A percentile compares a stretch with the other conserved stretches of the same genome.
Conservation (phyloP, 2,888 invertebrate genomes). For the Eilema sororculum region DNA sequence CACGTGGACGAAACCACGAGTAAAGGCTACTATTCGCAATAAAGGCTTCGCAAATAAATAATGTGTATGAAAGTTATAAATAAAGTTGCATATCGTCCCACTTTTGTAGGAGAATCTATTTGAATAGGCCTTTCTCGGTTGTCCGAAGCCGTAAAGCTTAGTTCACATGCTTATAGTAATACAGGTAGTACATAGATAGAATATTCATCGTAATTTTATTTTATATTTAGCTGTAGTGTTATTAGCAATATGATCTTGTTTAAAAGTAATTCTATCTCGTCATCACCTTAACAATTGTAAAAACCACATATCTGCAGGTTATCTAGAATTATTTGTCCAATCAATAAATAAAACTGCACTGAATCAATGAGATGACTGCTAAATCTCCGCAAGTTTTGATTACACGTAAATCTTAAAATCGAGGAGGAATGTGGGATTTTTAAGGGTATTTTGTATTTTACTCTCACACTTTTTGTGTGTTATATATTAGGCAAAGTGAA, state of each 20-base stretch:
- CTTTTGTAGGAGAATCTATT: conserved; percentile 60
- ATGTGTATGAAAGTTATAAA: conserved; percentile 42
- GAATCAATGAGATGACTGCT: no score
- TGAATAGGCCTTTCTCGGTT: conserved; percentile 56
- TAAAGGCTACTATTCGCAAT: conserved; percentile 21
- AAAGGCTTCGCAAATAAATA: conserved; percentile 43
- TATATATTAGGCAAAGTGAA: no score
- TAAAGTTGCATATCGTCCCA: conserved; percentile 56
- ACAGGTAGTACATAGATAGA: not conserved
- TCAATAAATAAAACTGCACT: no score
- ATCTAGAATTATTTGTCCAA: no score
- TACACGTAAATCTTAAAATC: no score
- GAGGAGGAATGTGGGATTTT: no score
- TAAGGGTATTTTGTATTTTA: no score
- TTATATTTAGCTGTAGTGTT: not conserved
- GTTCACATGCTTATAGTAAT: conserved; percentile 24
- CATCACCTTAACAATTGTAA: not conserved
- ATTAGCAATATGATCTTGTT: not conserved
- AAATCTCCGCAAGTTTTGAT: no score
- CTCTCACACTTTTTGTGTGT: no score
- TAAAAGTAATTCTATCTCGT: not conserved
- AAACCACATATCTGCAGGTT: not conserved
- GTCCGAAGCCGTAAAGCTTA: conserved; percentile 50
- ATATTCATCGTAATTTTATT: not conserved
- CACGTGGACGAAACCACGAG: not conserved